Base-by-base conservation (phyloP, 1,140 invertebrate species). In the Piezodorus guildinii region DNA sequence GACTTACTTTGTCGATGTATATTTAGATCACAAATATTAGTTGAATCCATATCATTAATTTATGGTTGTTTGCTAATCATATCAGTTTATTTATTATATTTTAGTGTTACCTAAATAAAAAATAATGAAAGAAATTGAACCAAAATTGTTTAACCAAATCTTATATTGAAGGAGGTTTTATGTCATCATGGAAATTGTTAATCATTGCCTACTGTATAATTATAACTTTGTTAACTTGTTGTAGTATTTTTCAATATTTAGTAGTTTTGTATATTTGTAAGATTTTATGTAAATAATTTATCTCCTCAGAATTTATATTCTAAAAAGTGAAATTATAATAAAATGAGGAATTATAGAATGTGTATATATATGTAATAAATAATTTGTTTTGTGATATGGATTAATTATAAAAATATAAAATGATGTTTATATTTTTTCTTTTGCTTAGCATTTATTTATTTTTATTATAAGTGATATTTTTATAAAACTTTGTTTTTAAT, bases 261-360 rank as follows among this genome's bases (percentile, higher is more conserved):
- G 21, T n/a, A 49, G 46, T 10, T 49, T 49, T 49, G 46, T 49
- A 49, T 21, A 49, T 49, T 49, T 49, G 46, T 49, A 49, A 60
- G 8, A 60, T 19, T 60, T 27, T 39, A 3, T 44, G 59, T 21
- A 34, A 34, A 21, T 60, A 27, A 39, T 34, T 19, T 34, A 16
- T 39, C n/a, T 39, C 27, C n/a, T 60, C n/a, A 34, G 16, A 9
- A 62, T 17, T 30, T 62, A 21, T 39, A 39, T 34, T 39, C 15
- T 62, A 49, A 43, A 25, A 16, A 39, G 12, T 60, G 17, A 39
- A 17, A 25, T 34, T 6, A 6, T 60, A 34, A 16, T 19, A 1
- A 9, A 60, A 39, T 5, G 21, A 21, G n/a, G 46, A n/a, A 5
- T n/a, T 10, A 49, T 17, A 9, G n/a, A 49, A 49, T 49, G 16